Evolutionary conservation across 2,888 invertebrate species (phyloP), one percentile per base, ranked within the genome.

Genomic region (Pachymerium ferrugineum): DNA sequence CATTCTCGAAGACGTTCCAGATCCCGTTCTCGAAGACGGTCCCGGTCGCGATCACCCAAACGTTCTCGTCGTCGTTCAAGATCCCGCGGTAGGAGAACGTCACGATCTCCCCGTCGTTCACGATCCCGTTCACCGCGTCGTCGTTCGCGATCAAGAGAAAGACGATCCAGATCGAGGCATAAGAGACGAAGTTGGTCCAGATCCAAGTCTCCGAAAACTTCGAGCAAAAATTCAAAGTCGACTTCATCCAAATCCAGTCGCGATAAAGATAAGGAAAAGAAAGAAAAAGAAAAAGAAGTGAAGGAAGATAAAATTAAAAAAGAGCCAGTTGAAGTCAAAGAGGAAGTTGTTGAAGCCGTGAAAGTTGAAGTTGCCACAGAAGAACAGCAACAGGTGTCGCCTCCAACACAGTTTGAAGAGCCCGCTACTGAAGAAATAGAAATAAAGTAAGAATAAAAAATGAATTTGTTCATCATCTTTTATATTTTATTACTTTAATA

Each of bases 11-110:
- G 42, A 3, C 88, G 86, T 0, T 85, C 85, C 77, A 82, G 76
- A 79, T 88, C 88, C 0, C 84, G 84, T 25, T 84, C 88, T 1
- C 85, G 87, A 62, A 85, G 87, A 19, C 82, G 87, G 0, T 86
- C 87, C 67, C 86, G 88, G 76, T 87, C 76, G 3, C 47, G 70
- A 22, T 67, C 67, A 16, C 42, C 42, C 42, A 42, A 42, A 30
- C 70, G 70, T 29, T 77, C 78, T 8, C 75, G 78, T 25, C 76
- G 76, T 14, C 74, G 78, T 8, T 77, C 79, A 28, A 76, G 77
- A 25, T 78, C 79, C 0, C 76, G 78, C 54, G 78, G 78, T 25
- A 78, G 77, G 73, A 74, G 76, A 68, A 16, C 54, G 38, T 71
- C 71, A 8, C 75, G 75, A 3, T 74, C 74, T 12, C 73, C 70